Conservation (phyloP, 2,113 vertebrate genomes). For the Dasypus novemcinctus region DNA sequence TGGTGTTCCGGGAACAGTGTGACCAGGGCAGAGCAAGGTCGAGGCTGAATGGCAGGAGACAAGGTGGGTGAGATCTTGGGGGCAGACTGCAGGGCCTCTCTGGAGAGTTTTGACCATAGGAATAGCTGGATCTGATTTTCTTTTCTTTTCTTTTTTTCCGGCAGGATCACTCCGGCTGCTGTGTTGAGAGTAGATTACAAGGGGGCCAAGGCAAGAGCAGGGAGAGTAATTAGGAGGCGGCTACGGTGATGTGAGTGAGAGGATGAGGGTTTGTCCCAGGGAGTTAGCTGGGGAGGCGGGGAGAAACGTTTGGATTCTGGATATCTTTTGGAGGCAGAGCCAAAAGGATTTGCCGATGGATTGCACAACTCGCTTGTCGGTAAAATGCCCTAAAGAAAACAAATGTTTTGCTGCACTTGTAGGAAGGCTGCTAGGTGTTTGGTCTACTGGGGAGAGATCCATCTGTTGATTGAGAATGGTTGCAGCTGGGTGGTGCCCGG, state of each 20-base stretch:
- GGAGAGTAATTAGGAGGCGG: background rate
- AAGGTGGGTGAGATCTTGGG: background rate
- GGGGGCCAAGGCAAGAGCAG: background rate
- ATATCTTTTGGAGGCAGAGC: background rate
- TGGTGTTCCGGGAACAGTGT: too few species aligned
- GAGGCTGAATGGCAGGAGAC: background rate
- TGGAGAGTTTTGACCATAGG: background rate
- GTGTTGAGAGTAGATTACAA: background rate
- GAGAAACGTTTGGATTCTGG: background rate
- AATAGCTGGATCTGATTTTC: background rate
- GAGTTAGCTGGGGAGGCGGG: background rate
- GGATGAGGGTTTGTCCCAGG: fast-evolving
- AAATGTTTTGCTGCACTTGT: background rate
- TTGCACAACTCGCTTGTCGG: background rate
- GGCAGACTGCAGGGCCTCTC: background rate
- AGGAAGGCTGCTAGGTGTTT: slow-evolving; percentile 6
- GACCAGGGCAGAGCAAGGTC: background rate
- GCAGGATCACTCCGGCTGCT: background rate
- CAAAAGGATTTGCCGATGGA: background rate
- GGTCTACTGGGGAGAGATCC: background rate
- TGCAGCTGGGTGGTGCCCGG: background rate
- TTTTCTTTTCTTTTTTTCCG: background rate
- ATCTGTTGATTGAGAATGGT: background rate
- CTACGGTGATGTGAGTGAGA: fast-evolving
- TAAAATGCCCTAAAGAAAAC: background rate